A percentile compares a stretch with the other conserved stretches of the same genome.
Conservation (phyloP, 1,140 invertebrate species). For the Dinoponera quadriceps region DNA sequence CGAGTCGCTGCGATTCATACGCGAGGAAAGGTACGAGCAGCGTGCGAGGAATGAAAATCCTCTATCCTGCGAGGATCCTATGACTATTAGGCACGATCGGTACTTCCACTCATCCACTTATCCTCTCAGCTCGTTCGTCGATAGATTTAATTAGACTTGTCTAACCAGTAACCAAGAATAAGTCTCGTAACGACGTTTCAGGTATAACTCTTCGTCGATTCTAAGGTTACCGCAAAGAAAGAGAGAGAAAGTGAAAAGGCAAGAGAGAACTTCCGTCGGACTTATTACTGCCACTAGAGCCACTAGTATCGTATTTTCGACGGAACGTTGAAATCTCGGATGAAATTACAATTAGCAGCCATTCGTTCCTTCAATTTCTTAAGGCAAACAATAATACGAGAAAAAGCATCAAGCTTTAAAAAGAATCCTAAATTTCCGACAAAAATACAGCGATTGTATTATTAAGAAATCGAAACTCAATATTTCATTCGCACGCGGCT, state of each 20-base stretch:
- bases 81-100: constrained; percentile 57
- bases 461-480: not conserved
- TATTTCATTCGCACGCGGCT: not conserved
- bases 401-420: not conserved
- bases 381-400: not conserved
- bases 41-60: constrained; percentile 14
- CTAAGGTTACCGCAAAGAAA: not conserved
- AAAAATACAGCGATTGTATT: not conserved
- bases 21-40: constrained; percentile 44
- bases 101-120: constrained; percentile 17
- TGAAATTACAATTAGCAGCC: not conserved
- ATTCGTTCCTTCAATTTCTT: constrained; percentile 18
- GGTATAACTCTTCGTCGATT: constrained; percentile 15
- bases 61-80: not conserved
- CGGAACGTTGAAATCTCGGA: not conserved
- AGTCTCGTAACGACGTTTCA: constrained; percentile 14
- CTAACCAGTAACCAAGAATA: constrained; percentile 1
- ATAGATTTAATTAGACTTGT: constrained; percentile 26
- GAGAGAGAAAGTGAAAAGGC: not conserved
- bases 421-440: not conserved
- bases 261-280: constrained; percentile 15
- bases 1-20: constrained; percentile 3
- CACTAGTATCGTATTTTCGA: constrained; percentile 19
- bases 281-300: constrained; percentile 39
- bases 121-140: not conserved